Base-by-base conservation (phyloP, 2,888 invertebrate genomes). In the Oegoconia quadripuncta region DNA sequence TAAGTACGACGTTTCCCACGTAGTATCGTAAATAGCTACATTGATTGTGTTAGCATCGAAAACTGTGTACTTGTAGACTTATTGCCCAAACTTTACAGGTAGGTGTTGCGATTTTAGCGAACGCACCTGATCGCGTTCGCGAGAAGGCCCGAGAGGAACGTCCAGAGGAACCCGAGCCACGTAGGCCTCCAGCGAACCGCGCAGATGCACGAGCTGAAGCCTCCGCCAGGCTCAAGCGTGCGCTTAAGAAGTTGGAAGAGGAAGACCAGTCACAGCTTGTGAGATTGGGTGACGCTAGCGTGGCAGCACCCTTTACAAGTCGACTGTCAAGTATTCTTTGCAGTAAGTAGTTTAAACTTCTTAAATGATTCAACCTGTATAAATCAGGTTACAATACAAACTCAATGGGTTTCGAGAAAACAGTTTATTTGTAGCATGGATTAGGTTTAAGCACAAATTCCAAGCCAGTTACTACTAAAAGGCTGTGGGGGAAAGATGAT, bases 221-320 rank as follows among this genome's bases (percentile, higher is more conserved):
- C 4, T 59, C 77, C 1, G 77, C 78, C 1, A 87, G 90, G 37
- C 74, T 93, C 20, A 91, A 93, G 48, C 90, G 91, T 59, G 89
- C 95, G 44, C 88, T 97, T 74, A 93, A 94, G 66, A 96, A 97
- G 59, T 76, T 97, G 48, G 96, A 97, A 52, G 96, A 97, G 41
- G 92, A 93, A 45, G 97, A 97, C 37, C 92, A 93, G 58, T 91
- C 93, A 1, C 94, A 95, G 55, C 89, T 99, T 31, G 98, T 99
- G 0, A 94, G 98, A 72, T 83, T 99, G 36, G 99, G 99, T 2
- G 99, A 99, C 80, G 99, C 99, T 2, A 98, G 97, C 56, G 99
- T 99, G 41, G 99, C 99, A 0, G 98, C 99, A 2, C 99, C 99
- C 0, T 99, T 99, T 70, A 99, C 99, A 0, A 98, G 98, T 62